Evolutionary conservation across 1,140 invertebrate species (phyloP).

Genomic region (Monomorium pharaonis): DNA sequence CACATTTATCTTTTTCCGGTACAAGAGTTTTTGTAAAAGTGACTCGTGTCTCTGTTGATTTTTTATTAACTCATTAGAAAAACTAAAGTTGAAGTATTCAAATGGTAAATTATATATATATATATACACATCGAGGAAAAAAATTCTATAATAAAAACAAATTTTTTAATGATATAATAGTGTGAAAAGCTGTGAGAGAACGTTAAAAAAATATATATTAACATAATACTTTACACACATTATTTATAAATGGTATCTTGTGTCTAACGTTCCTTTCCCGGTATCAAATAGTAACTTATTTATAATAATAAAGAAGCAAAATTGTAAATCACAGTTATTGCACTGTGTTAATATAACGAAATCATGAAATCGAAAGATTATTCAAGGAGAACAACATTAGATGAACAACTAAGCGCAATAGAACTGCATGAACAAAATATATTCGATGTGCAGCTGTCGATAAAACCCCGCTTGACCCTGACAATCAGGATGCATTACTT

Average conservation of each 20-base stretch:
- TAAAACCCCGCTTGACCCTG: slow-evolving; percentile 67
- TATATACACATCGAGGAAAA: background rate
- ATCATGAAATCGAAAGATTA: background rate
- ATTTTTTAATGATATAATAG: background rate
- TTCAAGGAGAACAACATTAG: background rate
- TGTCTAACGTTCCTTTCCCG: background rate
- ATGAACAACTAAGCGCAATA: background rate
- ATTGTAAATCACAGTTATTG: background rate
- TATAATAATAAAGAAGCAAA: slow-evolving; percentile 2
- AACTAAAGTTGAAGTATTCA: background rate
- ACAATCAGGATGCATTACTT: slow-evolving; percentile 69
- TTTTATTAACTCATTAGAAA: background rate
- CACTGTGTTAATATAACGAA: background rate
- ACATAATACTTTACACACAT: background rate
- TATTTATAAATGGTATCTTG: background rate
- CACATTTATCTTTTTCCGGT: background rate
- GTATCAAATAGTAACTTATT: background rate
- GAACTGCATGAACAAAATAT: background rate
- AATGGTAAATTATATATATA: background rate
- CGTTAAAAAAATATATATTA: background rate
- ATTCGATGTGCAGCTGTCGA: slow-evolving; percentile 58
- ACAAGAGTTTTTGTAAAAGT: background rate
- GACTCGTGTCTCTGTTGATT: background rate
- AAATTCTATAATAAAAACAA: background rate
- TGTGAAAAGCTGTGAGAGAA: background rate